These are phyloP conservation scores for Alethe diademata DNA, from an alignment of 2,113 vertebrate species.

Conservation along the genomic window DNA sequence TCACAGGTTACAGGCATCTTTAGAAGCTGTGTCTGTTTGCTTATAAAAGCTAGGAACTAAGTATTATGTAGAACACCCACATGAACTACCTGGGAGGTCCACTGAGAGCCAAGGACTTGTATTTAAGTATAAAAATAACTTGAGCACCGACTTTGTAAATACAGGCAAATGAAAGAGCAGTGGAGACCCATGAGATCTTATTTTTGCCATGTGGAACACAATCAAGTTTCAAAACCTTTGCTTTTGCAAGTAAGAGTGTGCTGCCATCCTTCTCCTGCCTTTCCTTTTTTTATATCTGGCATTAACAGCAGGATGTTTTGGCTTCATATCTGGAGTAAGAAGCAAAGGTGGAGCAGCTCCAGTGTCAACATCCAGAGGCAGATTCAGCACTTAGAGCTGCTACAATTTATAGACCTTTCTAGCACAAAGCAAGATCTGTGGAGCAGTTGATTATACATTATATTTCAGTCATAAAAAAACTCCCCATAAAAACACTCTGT, in stretches of 20 bases:
- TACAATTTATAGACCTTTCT: background rate
- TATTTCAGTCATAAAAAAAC: background rate
- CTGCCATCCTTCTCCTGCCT: background rate
- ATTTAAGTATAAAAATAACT: background rate
- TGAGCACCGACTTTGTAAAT: background rate
- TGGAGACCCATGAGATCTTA: background rate
- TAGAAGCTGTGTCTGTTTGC: background rate
- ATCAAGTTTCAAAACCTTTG: background rate
- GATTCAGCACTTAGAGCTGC: background rate
- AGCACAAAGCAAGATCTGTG: background rate
- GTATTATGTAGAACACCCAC: background rate
- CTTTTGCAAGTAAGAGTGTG: background rate
- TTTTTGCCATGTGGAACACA: background rate
- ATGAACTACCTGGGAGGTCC: constrained; percentile 17
- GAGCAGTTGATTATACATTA: constrained; percentile 4
- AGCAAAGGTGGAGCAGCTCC: constrained; percentile 11
- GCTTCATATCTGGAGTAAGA: background rate
- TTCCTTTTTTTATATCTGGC: background rate
- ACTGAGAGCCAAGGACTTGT: background rate
- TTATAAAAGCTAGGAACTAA: background rate
- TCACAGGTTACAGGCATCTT: background rate
- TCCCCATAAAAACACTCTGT: background rate
- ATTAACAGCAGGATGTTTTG: constrained; percentile 6
- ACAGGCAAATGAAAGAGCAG: background rate
- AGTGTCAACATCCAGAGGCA: constrained; percentile 20